Percentiles rank a stretch among this genome's conserved stretches.
Conservation (phyloP, 2,888 invertebrate species). For the Drosophila tripunctata region DNA sequence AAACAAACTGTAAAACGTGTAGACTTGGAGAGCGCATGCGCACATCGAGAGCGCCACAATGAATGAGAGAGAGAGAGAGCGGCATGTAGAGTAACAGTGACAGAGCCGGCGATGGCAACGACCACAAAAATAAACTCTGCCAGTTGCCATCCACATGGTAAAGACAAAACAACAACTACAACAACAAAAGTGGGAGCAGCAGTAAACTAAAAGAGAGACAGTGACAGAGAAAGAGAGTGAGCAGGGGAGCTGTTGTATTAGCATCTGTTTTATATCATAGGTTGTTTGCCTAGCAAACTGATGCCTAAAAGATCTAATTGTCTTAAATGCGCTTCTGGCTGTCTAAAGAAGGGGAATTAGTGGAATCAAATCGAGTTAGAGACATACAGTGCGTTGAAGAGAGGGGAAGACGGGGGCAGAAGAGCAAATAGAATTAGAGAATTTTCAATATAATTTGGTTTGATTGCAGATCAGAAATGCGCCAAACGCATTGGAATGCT, state of each 20-base stretch:
- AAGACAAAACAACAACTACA: constrained; percentile 27
- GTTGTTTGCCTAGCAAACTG: constrained; percentile 40
- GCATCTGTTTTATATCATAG: constrained; percentile 72
- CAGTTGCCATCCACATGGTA: constrained; percentile 53
- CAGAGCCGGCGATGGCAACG: constrained; percentile 53
- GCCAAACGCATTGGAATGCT: constrained; percentile 56
- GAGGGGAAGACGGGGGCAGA: too few species aligned
- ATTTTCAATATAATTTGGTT: constrained; percentile 61
- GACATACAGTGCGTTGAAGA: constrained; percentile 5
- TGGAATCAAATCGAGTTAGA: constrained; percentile 21
- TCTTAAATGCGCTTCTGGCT: constrained; percentile 63
- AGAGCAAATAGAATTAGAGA: constrained; percentile 40
- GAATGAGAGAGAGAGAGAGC: constrained; percentile 10
- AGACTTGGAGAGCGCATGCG: constrained; percentile 68
- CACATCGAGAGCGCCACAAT: constrained; percentile 31
- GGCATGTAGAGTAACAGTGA: constrained; percentile 1
- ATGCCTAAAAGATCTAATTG: constrained; percentile 60
- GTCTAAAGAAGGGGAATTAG: constrained; percentile 40
- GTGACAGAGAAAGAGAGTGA: not conserved
- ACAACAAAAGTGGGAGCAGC: not conserved
- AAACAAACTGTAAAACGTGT: constrained; percentile 63
- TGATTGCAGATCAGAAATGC: constrained; percentile 61
- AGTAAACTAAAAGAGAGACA: not conserved
- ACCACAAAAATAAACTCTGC: constrained; percentile 58
- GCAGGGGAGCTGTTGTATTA: constrained; percentile 25